phyloP scores from a whole-genome alignment of 1,140 invertebrate species.

The Drosophila yakuba region DNA sequence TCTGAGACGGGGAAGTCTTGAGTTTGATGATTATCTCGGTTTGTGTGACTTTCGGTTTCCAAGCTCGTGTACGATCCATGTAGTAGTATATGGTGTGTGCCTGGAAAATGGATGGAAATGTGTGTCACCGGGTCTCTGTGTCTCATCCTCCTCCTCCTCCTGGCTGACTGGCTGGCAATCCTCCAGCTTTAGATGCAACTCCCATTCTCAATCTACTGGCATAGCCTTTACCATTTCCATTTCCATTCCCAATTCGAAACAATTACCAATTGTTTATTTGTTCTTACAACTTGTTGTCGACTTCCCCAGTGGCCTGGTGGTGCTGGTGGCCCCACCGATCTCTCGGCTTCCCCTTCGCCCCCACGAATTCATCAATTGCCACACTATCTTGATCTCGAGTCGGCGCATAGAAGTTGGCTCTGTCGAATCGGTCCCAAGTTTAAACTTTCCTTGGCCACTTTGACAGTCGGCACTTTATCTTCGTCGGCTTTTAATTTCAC shows the following conservation, averaged over 20 bases:
- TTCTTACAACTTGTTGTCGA: conserved; percentile 63
- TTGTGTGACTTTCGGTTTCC: conserved; percentile 66
- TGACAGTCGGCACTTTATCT: conserved; percentile 48
- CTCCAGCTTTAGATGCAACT: conserved; percentile 27
- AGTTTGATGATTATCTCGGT: conserved; percentile 54
- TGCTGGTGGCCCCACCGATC: neutral
- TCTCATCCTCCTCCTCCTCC: conserved; percentile 1
- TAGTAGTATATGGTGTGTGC: conserved; percentile 48
- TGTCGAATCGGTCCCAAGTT: conserved; percentile 7
- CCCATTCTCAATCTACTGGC: conserved; percentile 15
- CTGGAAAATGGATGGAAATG: conserved; percentile 56
- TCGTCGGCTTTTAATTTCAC: conserved; percentile 49
- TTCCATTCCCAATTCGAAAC: conserved; percentile 65
- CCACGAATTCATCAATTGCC: conserved; percentile 70
- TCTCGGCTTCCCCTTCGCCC: conserved; percentile 8
- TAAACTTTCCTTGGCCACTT: conserved; percentile 59
- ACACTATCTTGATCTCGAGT: conserved; percentile 65
- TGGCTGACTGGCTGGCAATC: conserved; percentile 8
- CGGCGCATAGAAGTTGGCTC: conserved; percentile 11
- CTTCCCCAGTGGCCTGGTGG: conserved; percentile 23
- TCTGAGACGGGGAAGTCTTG: conserved; percentile 14
- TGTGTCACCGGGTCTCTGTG: conserved; percentile 67
- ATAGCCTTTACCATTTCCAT: conserved; percentile 29
- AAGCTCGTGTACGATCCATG: conserved; percentile 38
- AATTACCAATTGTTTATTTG: conserved; percentile 80